Percentiles rank a stretch among this genome's conserved stretches.
Evolutionary conservation across 2,888 invertebrate species (phyloP).

Genomic region (Marronus borbonicus): DNA sequence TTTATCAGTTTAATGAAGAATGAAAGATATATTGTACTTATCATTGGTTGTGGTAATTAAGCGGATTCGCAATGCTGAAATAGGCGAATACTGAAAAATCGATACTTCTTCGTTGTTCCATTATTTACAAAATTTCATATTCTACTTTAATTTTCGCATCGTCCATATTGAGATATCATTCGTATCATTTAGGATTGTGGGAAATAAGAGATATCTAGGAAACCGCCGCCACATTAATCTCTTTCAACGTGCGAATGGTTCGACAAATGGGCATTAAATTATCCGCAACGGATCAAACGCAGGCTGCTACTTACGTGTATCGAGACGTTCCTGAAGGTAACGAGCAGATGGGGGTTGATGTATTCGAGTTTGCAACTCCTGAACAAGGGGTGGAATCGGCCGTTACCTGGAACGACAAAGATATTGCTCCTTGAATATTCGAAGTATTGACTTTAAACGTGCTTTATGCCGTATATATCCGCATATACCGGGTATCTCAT

Average conservation of each 20-base stretch:
- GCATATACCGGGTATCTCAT: too few relatives aligned
- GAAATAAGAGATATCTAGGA: slow-evolving; percentile 10
- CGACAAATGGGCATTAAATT: slow-evolving; percentile 42
- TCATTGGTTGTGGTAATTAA: too few relatives aligned
- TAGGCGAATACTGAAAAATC: too few relatives aligned
- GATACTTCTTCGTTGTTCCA: too few relatives aligned
- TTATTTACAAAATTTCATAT: too few relatives aligned
- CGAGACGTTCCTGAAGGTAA: slow-evolving; percentile 83
- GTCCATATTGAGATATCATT: too few relatives aligned
- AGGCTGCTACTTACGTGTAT: slow-evolving; percentile 75
- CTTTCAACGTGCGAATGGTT: slow-evolving; percentile 38
- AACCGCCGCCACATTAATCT: slow-evolving; percentile 41
- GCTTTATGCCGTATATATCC: background rate
- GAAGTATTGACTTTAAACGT: slow-evolving; percentile 16
- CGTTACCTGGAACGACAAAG: slow-evolving; percentile 75
- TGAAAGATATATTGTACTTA: too few relatives aligned
- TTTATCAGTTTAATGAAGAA: too few relatives aligned
- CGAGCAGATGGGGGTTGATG: slow-evolving; percentile 79
- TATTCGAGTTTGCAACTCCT: slow-evolving; percentile 82
- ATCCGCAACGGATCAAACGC: slow-evolving; percentile 45
- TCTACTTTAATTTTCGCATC: too few relatives aligned
- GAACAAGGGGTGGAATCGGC: slow-evolving; percentile 82
- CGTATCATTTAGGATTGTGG: background rate
- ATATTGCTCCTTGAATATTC: slow-evolving; percentile 46
- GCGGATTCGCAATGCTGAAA: too few relatives aligned